A percentile compares a stretch with the other conserved stretches of the same genome.
Conservation (phyloP, 1,140 invertebrate species). For the Pteromalus puparum region DNA sequence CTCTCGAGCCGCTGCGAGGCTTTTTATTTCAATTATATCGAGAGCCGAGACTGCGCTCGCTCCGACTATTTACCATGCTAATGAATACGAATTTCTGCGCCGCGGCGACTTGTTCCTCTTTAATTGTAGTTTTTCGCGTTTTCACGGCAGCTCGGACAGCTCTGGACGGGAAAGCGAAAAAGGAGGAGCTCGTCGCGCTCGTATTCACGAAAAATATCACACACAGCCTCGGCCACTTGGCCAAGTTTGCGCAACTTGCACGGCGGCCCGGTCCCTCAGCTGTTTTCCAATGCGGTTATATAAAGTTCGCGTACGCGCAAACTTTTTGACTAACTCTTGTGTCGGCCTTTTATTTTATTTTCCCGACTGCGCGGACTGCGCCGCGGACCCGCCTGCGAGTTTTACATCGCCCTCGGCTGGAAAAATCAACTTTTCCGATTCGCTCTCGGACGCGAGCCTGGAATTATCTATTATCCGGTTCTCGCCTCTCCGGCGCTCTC, state of each 20-base stretch:
- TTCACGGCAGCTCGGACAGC: too few relatives aligned
- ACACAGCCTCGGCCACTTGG: too few relatives aligned
- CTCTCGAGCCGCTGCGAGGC: not conserved
- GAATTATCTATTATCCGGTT: too few relatives aligned
- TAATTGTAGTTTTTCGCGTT: too few relatives aligned
- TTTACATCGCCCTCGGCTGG: not conserved
- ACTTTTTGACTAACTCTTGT: slow-evolving; percentile 40
- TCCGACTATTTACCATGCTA: too few relatives aligned
- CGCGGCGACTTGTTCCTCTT: not conserved
- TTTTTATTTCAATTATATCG: slow-evolving; percentile 39
- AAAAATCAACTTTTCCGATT: slow-evolving; percentile 48
- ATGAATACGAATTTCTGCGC: too few relatives aligned
- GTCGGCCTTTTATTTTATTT: slow-evolving; percentile 9
- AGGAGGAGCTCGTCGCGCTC: not conserved
- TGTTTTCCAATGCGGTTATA: slow-evolving; percentile 47
- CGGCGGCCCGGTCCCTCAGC: not conserved
- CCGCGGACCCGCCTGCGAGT: too few relatives aligned
- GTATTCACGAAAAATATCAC: slow-evolving; percentile 29
- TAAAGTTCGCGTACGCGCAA: slow-evolving; percentile 42
- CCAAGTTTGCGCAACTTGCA: slow-evolving; percentile 4
- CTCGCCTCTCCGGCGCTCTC: too few relatives aligned
- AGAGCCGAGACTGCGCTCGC: not conserved
- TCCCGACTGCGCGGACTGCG: too few relatives aligned
- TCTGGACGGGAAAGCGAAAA: too few relatives aligned
- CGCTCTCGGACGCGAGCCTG: not conserved